phyloP scores from a whole-genome alignment of 1,140 invertebrate species.

The Agrilus planipennis region DNA sequence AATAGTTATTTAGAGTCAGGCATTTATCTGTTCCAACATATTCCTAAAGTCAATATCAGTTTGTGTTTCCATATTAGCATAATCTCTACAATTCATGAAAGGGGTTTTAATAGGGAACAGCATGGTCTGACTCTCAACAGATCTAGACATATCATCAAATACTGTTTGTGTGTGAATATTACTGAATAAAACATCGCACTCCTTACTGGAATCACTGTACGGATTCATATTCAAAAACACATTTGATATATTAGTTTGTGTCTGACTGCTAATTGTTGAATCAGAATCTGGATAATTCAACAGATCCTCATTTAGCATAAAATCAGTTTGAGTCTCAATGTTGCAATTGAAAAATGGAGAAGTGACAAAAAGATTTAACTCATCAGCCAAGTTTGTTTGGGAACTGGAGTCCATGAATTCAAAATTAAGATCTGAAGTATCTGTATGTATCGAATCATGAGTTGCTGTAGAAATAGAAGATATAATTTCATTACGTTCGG shows the following conservation, averaged over 20 bases:
- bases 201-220: background rate
- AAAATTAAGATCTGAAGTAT: constrained; percentile 22
- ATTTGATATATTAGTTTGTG: constrained; percentile 49
- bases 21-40: constrained; percentile 30
- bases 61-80: constrained; percentile 29
- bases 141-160: constrained; percentile 26
- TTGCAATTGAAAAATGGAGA: constrained; percentile 40
- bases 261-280: constrained; percentile 43
- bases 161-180: constrained; percentile 49
- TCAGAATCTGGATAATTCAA: constrained; percentile 34
- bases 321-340: constrained; percentile 46
- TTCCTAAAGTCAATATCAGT: constrained; percentile 29
- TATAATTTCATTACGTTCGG: constrained; percentile 6
- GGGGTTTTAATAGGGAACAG: constrained; percentile 16
- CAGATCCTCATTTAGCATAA: constrained; percentile 29
- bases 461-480: constrained; percentile 16
- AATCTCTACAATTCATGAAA: constrained; percentile 16
- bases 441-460: constrained; percentile 21
- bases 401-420: constrained; percentile 18
- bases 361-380: constrained; percentile 24
- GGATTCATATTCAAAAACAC: no score
- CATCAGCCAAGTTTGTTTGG: constrained; percentile 16
- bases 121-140: constrained; percentile 30
- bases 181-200: constrained; percentile 41
- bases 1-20: constrained; percentile 26